Evolutionary conservation across 2,888 invertebrate genomes (phyloP), one percentile per base, ranked within the genome.

Genomic region (Urechis unicinctus): DNA sequence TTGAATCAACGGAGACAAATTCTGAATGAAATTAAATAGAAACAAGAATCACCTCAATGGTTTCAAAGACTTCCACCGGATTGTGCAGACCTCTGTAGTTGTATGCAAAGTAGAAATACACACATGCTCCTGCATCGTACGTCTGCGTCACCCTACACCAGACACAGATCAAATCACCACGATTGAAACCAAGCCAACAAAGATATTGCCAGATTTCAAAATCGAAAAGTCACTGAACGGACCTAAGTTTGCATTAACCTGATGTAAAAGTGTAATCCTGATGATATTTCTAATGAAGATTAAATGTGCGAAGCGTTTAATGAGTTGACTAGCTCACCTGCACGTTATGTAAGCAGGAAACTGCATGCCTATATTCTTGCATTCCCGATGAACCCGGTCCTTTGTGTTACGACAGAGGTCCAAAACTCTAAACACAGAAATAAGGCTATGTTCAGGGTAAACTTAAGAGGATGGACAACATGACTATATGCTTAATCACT

Each of bases 111-210:
- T 94, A 89, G 80, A 92, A 90, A 75, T 97, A 97, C 50, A 97
- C 87, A 74, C 95, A 95, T 68, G 95, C 94, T 0, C 98, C 98
- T 0, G 91, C 88, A 94, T 98, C 97, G 75, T 98, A 98, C 25
- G 93, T 92, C 80, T 98, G 97, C 6, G 97, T 97, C 9, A 97
- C 88, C 61, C 81, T 79, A 68, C 3, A 42, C 25, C 13, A 53
- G 26, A 28, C 17, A 21, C 13, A 45, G 21, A 21, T 45, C 45
- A 45, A 49, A 49, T 49, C 9, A n/a, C 6, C 82, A 60, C n/a
- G 9, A 24, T 46, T 13, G 46, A 21, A 46, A 24, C 9, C 9
- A 46, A 46, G 21, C n/a, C 9, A 88, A 81, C 68, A 59, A 50
- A 50, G 50, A 21, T n/a, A 51, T 13, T 13, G 41, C 9, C 41